Percentiles rank a stretch among this genome's conserved stretches.
These are phyloP conservation scores for Darevskia nairensis DNA, from an alignment of 2,797 vertebrate species.

Conservation along the genomic window DNA sequence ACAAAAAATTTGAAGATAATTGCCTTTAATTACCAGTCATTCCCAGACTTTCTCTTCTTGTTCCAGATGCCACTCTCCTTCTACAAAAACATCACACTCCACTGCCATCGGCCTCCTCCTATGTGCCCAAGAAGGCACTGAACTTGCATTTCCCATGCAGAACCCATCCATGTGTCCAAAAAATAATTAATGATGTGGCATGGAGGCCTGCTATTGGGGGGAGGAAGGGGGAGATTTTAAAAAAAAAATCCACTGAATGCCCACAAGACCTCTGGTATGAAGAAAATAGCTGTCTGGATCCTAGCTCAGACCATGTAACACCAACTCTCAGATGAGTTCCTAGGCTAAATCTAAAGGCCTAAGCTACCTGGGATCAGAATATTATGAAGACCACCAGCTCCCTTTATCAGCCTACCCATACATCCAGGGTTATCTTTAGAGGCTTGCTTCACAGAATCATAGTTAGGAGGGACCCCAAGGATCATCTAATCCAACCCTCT, in stretches of 20 bases:
- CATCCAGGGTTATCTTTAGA: not conserved
- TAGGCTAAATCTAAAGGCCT: not conserved
- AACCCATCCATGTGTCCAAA: not conserved
- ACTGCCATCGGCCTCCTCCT: not conserved
- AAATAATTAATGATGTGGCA: not conserved
- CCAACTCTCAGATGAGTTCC: not conserved
- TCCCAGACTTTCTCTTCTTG: conserved; percentile 37
- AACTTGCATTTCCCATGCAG: not conserved
- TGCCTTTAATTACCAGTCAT: conserved; percentile 43
- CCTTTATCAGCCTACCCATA: not conserved
- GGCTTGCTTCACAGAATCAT: not conserved
- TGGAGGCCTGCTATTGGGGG: too few relatives aligned
- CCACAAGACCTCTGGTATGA: too few relatives aligned
- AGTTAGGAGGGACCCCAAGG: too few relatives aligned
- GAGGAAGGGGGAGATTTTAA: not conserved
- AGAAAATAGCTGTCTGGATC: not conserved
- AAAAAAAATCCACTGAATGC: not conserved
- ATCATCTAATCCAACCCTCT: too few relatives aligned
- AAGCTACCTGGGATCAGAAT: not conserved
- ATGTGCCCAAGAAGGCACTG: not conserved
- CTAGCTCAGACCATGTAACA: not conserved
- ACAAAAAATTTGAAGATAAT: conserved; percentile 53
- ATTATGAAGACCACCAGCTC: not conserved
- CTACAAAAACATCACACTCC: not conserved
- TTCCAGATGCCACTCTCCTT: conserved; percentile 42